Percentiles rank a stretch among this genome's conserved stretches.
Conservation (phyloP, 2,797 vertebrate genomes). For the Lacerta agilis region DNA sequence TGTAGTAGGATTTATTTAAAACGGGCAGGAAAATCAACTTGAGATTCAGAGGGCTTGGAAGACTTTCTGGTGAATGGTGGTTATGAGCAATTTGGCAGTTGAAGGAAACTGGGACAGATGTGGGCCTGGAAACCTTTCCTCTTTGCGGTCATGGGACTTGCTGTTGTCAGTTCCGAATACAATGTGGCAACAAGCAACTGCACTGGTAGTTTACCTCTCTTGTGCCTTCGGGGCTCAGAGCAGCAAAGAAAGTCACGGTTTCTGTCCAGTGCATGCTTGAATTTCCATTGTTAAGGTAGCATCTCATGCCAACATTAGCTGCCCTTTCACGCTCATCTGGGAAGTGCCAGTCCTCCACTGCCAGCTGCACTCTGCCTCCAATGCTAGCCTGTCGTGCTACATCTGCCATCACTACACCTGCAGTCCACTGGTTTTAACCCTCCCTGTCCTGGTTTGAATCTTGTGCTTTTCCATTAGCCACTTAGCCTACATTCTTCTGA, state of each 20-base stretch:
- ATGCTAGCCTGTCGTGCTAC: neutral
- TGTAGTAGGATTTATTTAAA: neutral
- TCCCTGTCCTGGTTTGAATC: neutral
- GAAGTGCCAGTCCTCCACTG: neutral
- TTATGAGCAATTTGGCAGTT: neutral
- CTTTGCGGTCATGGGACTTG: too few species aligned
- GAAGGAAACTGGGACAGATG: neutral
- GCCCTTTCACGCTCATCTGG: neutral
- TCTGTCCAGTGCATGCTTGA: too few species aligned
- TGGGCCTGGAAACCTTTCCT: neutral
- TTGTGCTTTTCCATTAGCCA: neutral
- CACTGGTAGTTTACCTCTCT: neutral
- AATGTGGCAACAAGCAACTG: neutral
- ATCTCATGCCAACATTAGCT: neutral
- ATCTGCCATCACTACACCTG: neutral
- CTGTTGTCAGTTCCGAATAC: neutral
- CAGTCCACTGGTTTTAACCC: neutral
- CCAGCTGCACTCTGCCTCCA: neutral
- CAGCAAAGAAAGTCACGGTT: too few species aligned
- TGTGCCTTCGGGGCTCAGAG: neutral
- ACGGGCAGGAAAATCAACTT: neutral
- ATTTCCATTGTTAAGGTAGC: neutral
- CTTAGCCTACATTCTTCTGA: neutral
- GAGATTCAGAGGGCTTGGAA: neutral
- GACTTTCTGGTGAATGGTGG: neutral